Evolutionary conservation across 2,113 vertebrate genomes (phyloP), one percentile per base, ranked within the genome.

Genomic region (Indicator maculatus): DNA sequence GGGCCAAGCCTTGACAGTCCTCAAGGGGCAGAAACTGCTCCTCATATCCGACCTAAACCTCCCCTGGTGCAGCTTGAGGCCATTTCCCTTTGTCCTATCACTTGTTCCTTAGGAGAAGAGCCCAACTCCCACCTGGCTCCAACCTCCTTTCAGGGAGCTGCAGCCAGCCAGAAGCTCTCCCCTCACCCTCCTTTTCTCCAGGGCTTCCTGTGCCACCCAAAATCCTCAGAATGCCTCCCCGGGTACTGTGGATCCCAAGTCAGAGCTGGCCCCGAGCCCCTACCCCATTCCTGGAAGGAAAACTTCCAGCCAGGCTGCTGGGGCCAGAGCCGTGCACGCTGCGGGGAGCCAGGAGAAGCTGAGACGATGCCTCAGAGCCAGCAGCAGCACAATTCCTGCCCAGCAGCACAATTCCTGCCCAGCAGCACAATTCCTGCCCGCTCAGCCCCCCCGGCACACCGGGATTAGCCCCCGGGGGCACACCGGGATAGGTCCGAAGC

Each of bases 151-250:
- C 60, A 63, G 60, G 60, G 23, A 38, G 60, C 15, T 63, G 60
- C 11, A 11, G 28, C 26, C 33, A 63, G 33, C 23, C 14, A 63
- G 60, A 63, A 38, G 33, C 36, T 39, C 36, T 64, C 61, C 36
- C 24, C 36, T 39, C 24, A 64, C 24, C 36, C 61, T 64, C 60
- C 60, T 63, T 26, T 27, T 8, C 33, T 38, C 24, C 60, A 60
- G 56, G 2, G 14, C 17, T 36, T 33, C 26, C 21, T 5, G 20
- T 30, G 11, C 53, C 4, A 2, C 1, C 1, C 13, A n/a, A 27
- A 65, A 36, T 19, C 69, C 56, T 41, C 2, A 1, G 53, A 44
- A 1, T 33, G 21, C 5, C 16, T n/a, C 58, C 36, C 3, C 2
- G 55, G 41, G 24, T 16, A 65, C 84, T 55, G 31, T 0, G 3